These are phyloP conservation scores for Drosophila limbata DNA, from an alignment of 2,888 invertebrate genomes.

Conservation along the genomic window DNA sequence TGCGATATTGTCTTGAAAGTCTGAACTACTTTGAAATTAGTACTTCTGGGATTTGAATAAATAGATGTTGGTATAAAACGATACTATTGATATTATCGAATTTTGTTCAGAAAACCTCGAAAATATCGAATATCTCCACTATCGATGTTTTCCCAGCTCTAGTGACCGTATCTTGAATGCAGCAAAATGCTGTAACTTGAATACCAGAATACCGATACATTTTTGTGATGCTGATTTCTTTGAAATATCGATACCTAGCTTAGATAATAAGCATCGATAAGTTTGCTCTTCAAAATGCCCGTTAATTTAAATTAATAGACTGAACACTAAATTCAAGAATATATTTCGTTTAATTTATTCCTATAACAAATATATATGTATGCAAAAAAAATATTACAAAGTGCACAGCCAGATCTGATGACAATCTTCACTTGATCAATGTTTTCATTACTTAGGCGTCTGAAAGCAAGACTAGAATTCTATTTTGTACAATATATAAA, in stretches of 20 bases:
- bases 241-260: not conserved
- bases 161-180: constrained; percentile 4
- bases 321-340: not conserved
- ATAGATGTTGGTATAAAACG: too few relatives aligned
- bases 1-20: too few relatives aligned
- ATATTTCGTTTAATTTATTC: not conserved
- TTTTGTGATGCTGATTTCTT: not conserved
- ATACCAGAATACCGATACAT: not conserved
- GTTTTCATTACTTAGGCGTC: not conserved
- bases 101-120: too few relatives aligned
- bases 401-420: not conserved
- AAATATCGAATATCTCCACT: too few relatives aligned
- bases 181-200: not conserved
- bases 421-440: not conserved
- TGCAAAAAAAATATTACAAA: not conserved
- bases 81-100: too few relatives aligned
- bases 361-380: constrained; percentile 5
- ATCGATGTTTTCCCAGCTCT: too few relatives aligned
- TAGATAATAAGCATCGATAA: not conserved
- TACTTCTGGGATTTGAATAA: too few relatives aligned
- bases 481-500: not conserved
- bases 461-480: not conserved
- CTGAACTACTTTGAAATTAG: too few relatives aligned
- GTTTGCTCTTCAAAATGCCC: not conserved
- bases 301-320: not conserved